Base-by-base conservation (phyloP, 2,113 vertebrate species). In the Vulpes ferrilata region DNA sequence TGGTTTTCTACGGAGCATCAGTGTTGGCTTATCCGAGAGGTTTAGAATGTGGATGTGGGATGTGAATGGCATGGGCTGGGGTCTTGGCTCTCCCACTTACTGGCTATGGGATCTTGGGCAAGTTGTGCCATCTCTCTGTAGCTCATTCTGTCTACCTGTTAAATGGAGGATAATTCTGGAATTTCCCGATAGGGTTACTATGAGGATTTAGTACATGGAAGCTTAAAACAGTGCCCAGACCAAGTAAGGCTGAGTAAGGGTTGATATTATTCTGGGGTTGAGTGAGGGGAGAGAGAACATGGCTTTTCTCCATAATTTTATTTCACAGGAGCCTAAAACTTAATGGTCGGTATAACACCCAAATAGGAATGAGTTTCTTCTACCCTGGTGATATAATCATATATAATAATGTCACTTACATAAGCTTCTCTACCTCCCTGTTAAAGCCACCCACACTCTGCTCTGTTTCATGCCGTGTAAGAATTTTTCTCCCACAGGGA, bases 401-500 rank as follows among this genome's bases (percentile, higher is more conserved):
- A 82, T 90, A 90, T 79, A 97, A 97, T 96, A 95, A 98, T 62
- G 88, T 59, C 86, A 73, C 91, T 98, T 97, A 89, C 94, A 91
- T 93, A 96, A 97, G 92, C 95, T 80, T 88, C 38, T 90, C 81
- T 79, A 62, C 80, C 90, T 95, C 64, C 90, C 96, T 82, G 87
- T 93, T 85, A 96, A 97, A 95, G 95, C 97, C 95, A 88, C 97
- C 97, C 87, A 95, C 93, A 43, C 93, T 84, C 67, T 65, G 92
- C 35, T 83, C 79, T 17, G 20, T 53, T 97, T 95, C 93, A 57
- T 3, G 59, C 95, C 15, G n/a, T 38, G 81, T 86, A 91, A 94
- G 93, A 96, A 73, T 81, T 95, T 95, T 96, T 88, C 86, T 96
- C 57, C 93, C 83, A 71, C 85, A 83, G 89, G 93, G 92, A 90